A percentile compares a stretch with the other conserved stretches of the same genome.
Conservation (phyloP, 2,113 vertebrate genomes). For the Edolisoma coerulescens region DNA sequence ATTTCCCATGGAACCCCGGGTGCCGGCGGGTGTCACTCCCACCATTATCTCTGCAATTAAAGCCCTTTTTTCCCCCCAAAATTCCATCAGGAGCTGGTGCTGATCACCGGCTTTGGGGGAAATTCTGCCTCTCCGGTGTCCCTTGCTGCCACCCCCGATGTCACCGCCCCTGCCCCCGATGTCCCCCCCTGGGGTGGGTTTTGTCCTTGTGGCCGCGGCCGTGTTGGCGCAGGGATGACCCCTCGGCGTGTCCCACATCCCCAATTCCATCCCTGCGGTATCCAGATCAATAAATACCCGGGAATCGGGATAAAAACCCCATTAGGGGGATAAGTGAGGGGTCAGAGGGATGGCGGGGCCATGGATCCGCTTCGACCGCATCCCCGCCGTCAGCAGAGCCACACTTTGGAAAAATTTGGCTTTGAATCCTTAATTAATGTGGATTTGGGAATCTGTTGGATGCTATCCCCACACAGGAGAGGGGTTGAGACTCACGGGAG, state of each 20-base stretch:
- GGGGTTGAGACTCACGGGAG: not conserved
- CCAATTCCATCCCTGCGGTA: not conserved
- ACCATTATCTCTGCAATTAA: not conserved
- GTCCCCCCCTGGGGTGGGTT: not conserved
- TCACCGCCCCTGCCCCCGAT: not conserved
- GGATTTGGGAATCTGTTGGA: not conserved
- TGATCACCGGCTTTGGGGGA: not conserved
- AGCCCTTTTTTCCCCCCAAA: not conserved
- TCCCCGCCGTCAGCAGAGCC: not conserved
- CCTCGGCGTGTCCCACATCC: not conserved
- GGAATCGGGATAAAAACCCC: constrained; percentile 50
- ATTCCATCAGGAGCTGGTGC: not conserved
- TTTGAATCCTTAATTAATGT: not conserved
- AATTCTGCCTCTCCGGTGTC: not conserved
- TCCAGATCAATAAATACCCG: constrained; percentile 29
- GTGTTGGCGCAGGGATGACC: not conserved
- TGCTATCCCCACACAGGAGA: fast-evolving
- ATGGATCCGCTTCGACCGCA: not conserved
- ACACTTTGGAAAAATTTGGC: not conserved
- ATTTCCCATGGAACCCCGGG: not conserved
- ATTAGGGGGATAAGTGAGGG: not conserved
- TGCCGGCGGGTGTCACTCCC: not conserved
- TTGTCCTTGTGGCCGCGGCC: not conserved
- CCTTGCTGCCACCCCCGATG: not conserved
- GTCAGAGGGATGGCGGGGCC: not conserved